These are phyloP conservation scores for Ptychadena robeensis DNA, from an alignment of 2,797 vertebrate species.

Conservation along the genomic window DNA sequence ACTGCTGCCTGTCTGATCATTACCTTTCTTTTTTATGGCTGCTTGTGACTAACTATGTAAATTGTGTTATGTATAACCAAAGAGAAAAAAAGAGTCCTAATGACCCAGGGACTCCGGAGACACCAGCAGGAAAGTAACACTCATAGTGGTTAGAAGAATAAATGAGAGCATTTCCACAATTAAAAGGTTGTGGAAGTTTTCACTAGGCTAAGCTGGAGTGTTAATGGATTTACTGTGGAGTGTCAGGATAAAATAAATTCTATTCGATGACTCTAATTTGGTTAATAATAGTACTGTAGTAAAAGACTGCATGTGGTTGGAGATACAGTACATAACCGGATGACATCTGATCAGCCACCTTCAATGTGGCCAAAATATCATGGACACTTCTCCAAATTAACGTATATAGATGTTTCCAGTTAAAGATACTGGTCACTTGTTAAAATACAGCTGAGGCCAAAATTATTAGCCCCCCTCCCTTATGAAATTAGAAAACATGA, in stretches of 20 bases:
- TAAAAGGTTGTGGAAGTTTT: background rate
- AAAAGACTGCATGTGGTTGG: too few relatives aligned
- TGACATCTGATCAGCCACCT: too few relatives aligned
- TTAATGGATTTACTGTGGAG: background rate
- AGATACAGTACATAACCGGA: background rate
- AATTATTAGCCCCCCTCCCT: too few relatives aligned
- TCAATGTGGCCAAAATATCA: too few relatives aligned
- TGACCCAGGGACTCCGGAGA: background rate
- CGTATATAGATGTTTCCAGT: too few relatives aligned
- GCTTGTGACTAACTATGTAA: background rate
- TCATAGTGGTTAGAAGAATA: background rate
- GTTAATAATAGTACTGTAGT: background rate
- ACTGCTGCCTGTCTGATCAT: background rate
- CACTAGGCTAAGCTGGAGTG: background rate
- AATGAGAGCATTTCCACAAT: conserved; percentile 1
- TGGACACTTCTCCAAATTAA: too few relatives aligned
- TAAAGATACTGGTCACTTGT: too few relatives aligned
- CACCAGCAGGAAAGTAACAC: background rate
- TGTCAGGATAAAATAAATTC: background rate
- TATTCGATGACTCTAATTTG: background rate
- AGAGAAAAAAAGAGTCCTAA: background rate
- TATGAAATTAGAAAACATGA: too few relatives aligned
- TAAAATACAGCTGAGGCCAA: too few relatives aligned
- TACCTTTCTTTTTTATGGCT: background rate
- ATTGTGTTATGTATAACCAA: background rate